Evolutionary conservation across 2,888 invertebrate genomes (phyloP).

Genomic region (Odontomyia ornata): DNA sequence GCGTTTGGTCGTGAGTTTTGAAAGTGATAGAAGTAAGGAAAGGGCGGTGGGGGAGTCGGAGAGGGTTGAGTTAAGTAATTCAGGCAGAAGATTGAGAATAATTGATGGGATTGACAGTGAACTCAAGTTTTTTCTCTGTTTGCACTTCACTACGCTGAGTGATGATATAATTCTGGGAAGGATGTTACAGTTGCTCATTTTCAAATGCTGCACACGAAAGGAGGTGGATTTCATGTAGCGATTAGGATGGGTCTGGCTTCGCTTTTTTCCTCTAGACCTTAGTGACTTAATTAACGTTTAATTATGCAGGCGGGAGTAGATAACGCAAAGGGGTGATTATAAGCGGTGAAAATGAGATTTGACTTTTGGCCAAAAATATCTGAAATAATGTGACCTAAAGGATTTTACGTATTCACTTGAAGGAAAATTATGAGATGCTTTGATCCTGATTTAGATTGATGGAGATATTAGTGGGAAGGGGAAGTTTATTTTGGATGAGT

Average conservation of each 20-base stretch:
- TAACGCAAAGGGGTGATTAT: background rate
- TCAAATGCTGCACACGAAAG: background rate
- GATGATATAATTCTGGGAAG: background rate
- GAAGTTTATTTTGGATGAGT: no score
- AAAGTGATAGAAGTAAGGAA: background rate
- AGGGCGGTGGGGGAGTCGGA: background rate
- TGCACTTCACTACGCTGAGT: background rate
- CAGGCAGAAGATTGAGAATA: constrained; percentile 37
- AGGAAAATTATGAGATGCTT: no score
- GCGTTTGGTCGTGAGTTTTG: no score
- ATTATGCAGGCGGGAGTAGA: constrained; percentile 7
- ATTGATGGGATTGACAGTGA: constrained; percentile 37
- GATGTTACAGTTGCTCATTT: background rate
- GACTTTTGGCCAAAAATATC: no score
- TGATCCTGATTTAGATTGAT: no score
- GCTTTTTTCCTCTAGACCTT: constrained; percentile 7
- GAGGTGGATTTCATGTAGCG: background rate
- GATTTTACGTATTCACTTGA: no score
- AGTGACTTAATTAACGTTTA: constrained; percentile 17
- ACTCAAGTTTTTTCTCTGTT: background rate
- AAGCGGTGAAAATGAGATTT: background rate
- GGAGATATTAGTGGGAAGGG: no score
- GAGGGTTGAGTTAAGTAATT: constrained; percentile 17
- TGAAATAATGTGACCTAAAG: no score
- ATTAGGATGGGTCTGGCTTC: background rate